Evolutionary conservation across 2,888 invertebrate species (phyloP), one percentile per base, ranked within the genome.

Genomic region (Xestia xanthographa): DNA sequence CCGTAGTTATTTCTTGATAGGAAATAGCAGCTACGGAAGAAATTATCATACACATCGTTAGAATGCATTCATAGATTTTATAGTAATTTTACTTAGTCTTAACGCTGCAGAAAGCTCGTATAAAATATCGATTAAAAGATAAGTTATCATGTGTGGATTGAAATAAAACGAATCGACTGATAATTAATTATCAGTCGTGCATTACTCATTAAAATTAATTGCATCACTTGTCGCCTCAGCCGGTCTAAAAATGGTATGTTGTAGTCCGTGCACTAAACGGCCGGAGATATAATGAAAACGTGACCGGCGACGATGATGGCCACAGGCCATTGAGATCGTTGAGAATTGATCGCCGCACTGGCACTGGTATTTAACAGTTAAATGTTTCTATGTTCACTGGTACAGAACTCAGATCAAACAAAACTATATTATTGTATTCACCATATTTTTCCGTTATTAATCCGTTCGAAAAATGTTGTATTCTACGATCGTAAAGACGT

Each of bases 201-300:
- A 83, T 81, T 75, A 77, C 50, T 86, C 79, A 86, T 85, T 79
- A 77, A 77, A 84, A 76, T 79, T 72, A 85, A 80, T 81, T 79
- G 71, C 85, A 84, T 77, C 75, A 79, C 79, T 79, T 77, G 83
- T 79, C 86, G 79, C 75, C 68, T 72, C 72, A 69, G 75, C 69
- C 66, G 20, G 72, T 76, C 88, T 84, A 81, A 87, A 86, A 79
- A 87, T 80, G 84, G 84, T 79, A 86, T 78, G 82, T 78, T 72
- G 79, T 69, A 80, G 77, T 77, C 58, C 65, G 73, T 83, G 80
- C 76, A 79, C 50, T 83, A 81, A 80, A 80, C 79, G 78, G 68
- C 48, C 66, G 53, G 53, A 82, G 66, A 81, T 80, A 84, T 80
- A 77, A 84, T 82, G 75, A 73, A 82, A 85, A 85, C 86, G 84